phyloP scores from a whole-genome alignment of 2,797 vertebrate species.

The Danio jaintianensis region DNA sequence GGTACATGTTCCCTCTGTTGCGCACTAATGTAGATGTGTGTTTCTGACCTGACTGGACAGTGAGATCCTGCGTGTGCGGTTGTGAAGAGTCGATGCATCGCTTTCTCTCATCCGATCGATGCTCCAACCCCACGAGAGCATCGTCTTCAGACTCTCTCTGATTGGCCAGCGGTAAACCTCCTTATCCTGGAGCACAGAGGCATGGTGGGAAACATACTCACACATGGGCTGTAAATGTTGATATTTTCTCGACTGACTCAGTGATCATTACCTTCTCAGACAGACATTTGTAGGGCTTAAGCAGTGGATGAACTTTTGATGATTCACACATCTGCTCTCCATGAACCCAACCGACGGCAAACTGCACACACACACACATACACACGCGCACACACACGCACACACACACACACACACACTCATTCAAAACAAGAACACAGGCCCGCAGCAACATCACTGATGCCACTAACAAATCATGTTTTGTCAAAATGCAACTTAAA shows the following conservation, averaged over 20 bases:
- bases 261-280: constrained; percentile 84
- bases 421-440: background rate
- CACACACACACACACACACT: background rate
- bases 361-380: constrained; percentile 71
- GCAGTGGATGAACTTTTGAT: constrained; percentile 87
- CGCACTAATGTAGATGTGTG: no score
- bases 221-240: background rate
- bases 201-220: background rate
- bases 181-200: constrained; percentile 82
- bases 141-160: constrained; percentile 93
- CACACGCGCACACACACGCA: background rate
- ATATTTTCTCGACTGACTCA: no score
- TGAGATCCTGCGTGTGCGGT: constrained; percentile 88
- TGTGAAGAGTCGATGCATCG: constrained; percentile 86
- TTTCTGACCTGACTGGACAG: constrained; percentile 89
- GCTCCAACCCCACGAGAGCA: constrained; percentile 93
- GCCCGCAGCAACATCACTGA: no score
- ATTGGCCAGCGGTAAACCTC: constrained; percentile 91
- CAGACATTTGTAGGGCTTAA: constrained; percentile 91
- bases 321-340: constrained; percentile 89
- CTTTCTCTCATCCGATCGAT: constrained; percentile 90
- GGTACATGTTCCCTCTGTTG: no score
- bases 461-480: background rate
- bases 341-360: constrained; percentile 90
- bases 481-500: background rate